Evolutionary conservation across 2,113 vertebrate species (phyloP).

Genomic region (Mugil cephalus): DNA sequence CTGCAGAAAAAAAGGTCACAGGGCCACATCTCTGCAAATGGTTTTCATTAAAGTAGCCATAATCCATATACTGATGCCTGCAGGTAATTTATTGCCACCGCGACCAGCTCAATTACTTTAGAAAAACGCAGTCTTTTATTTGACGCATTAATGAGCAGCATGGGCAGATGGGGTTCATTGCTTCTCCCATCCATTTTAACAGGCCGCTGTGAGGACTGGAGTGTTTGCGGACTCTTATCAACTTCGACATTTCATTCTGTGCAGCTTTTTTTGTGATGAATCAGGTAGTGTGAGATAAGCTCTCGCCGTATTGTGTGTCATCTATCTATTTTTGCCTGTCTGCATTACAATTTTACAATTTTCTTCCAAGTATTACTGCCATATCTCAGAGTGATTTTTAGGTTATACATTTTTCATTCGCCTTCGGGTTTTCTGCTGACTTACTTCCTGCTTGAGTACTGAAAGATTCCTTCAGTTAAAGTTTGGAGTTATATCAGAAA

Average conservation of each 20-base stretch:
- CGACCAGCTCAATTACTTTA: slow-evolving; percentile 19
- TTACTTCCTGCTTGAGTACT: slow-evolving; percentile 25
- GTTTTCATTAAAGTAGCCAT: no score
- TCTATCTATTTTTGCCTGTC: background rate
- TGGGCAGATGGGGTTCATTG: background rate
- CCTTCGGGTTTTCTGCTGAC: slow-evolving; percentile 37
- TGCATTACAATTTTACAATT: background rate
- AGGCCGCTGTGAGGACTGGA: background rate
- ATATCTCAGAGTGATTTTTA: slow-evolving; percentile 7
- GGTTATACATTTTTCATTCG: background rate
- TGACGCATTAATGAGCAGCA: slow-evolving; percentile 1
- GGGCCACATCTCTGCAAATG: background rate
- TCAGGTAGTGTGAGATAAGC: background rate
- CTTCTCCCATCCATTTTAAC: slow-evolving; percentile 4
- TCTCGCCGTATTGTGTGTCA: background rate
- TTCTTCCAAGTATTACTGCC: background rate
- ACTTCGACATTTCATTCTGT: background rate
- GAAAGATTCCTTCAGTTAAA: slow-evolving; percentile 55
- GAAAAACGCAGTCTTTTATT: background rate
- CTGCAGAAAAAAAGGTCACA: background rate
- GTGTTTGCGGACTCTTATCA: slow-evolving; percentile 8
- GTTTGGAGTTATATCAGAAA: slow-evolving; percentile 32
- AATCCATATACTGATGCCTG: no score
- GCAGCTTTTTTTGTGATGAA: background rate
- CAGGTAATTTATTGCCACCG: slow-evolving; percentile 2